phyloP scores from a whole-genome alignment of 2,797 vertebrate species.

The Setipinna tenuifilis region DNA sequence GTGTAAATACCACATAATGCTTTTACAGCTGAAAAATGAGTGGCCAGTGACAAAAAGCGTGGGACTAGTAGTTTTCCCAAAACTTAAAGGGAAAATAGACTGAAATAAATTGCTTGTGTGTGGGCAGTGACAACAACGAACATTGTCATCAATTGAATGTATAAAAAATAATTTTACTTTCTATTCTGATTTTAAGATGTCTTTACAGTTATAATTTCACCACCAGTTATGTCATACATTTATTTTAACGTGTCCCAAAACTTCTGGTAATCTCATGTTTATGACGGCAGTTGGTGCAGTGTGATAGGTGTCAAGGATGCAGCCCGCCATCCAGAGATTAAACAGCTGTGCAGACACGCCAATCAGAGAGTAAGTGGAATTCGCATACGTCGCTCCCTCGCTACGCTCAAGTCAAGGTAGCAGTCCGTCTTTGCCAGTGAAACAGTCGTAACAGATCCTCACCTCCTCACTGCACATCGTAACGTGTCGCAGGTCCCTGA shows the following conservation, averaged over 20 bases:
- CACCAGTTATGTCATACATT: background rate
- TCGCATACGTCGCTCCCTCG: constrained; percentile 19
- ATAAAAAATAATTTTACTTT: background rate
- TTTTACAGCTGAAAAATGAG: background rate
- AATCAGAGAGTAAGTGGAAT: constrained; percentile 61
- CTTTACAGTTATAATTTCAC: no score
- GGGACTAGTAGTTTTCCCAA: constrained; percentile 1
- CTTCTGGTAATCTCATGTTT: constrained; percentile 17
- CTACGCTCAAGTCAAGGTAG: constrained; percentile 40
- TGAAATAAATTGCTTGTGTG: background rate
- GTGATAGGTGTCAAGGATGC: constrained; percentile 48
- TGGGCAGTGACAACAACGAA: background rate
- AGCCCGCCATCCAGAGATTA: constrained; percentile 33
- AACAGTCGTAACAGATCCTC: constrained; percentile 40
- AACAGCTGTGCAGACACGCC: constrained; percentile 55
- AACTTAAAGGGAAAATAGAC: background rate
- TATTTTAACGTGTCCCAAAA: background rate
- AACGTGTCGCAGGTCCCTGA: constrained; percentile 16
- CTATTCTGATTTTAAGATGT: background rate
- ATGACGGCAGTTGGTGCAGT: constrained; percentile 32
- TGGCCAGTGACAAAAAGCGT: background rate
- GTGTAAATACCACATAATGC: background rate
- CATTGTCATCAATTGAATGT: background rate
- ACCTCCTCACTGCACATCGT: constrained; percentile 5
- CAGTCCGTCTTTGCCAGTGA: constrained; percentile 47